Evolutionary conservation across 2,888 invertebrate genomes (phyloP).

Genomic region (Drosophila neoperkinsi): DNA sequence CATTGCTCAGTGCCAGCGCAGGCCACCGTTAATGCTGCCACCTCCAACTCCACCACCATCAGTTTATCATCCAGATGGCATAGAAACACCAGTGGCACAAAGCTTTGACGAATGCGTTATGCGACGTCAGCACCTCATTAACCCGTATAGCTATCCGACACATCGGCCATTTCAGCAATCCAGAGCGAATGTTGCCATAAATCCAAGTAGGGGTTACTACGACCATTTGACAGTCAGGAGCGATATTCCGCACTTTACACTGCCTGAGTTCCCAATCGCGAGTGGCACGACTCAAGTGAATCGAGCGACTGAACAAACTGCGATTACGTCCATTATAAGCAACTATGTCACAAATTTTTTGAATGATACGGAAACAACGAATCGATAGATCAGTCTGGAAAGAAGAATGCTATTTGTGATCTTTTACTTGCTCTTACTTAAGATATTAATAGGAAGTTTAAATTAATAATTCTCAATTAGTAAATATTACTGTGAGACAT

Average conservation of each 20-base stretch:
- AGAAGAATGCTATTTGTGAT: constrained; percentile 2
- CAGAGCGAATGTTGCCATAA: neutral
- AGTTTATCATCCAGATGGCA: neutral
- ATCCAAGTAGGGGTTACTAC: neutral
- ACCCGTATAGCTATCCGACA: constrained; percentile 13
- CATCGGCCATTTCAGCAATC: neutral
- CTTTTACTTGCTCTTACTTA: neutral
- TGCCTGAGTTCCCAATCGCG: neutral
- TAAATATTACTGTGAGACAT: neutral
- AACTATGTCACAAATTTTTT: constrained; percentile 46
- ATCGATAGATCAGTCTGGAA: neutral
- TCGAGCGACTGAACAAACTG: constrained; percentile 33
- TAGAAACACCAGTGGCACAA: constrained; percentile 1
- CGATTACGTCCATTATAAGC: constrained; percentile 43
- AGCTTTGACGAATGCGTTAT: neutral
- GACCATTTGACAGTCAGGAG: neutral
- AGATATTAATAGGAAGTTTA: neutral
- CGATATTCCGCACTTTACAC: neutral
- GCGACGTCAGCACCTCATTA: constrained; percentile 30
- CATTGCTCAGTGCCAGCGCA: constrained; percentile 10
- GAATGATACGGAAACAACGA: constrained; percentile 15
- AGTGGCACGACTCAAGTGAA: constrained; percentile 1
- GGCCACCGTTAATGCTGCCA: constrained; percentile 6
- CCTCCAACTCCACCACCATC: neutral
- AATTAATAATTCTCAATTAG: neutral